Conservation (phyloP, 1,140 invertebrate genomes). For the Aphelenchoides fujianensis region DNA sequence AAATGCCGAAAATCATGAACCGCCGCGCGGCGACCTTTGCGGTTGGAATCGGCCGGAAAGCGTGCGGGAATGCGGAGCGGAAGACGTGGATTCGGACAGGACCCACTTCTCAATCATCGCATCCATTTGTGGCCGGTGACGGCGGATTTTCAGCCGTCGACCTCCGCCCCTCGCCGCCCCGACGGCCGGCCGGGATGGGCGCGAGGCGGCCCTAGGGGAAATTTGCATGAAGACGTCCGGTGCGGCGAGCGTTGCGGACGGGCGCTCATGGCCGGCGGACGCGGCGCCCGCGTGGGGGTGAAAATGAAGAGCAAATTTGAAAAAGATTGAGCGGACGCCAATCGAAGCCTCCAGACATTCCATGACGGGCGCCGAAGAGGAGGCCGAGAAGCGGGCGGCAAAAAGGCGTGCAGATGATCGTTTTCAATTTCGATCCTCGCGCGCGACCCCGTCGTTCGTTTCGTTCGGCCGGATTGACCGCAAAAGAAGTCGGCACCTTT, state of each 20-base stretch:
- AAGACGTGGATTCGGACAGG: conserved; percentile 1
- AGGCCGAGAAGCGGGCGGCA: too few relatives aligned
- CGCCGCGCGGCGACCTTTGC: background rate
- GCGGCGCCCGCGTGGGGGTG: background rate
- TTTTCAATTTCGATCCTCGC: too few relatives aligned
- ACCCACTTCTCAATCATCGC: conserved; percentile 1
- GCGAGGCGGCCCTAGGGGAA: background rate
- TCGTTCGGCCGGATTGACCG: too few relatives aligned
- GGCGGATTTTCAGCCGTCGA: too few relatives aligned
- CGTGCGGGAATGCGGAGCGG: background rate
- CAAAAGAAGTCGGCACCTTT: too few relatives aligned
- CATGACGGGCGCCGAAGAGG: background rate
- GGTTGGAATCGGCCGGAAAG: background rate
- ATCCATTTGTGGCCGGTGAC: background rate
- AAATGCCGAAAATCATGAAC: too few relatives aligned
- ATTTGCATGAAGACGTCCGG: background rate
- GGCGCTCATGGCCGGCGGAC: too few relatives aligned
- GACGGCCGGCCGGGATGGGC: too few relatives aligned
- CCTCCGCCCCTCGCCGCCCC: too few relatives aligned
- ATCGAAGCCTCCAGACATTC: background rate
- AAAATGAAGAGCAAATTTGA: conserved; percentile 10
- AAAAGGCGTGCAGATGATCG: too few relatives aligned
- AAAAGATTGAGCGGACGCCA: conserved; percentile 8
- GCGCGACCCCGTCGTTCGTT: too few relatives aligned
- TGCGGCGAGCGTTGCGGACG: background rate